Percentiles rank a stretch among this genome's conserved stretches.
phyloP scores from a whole-genome alignment of 2,113 vertebrate genomes.

The Hemicordylus capensis region DNA sequence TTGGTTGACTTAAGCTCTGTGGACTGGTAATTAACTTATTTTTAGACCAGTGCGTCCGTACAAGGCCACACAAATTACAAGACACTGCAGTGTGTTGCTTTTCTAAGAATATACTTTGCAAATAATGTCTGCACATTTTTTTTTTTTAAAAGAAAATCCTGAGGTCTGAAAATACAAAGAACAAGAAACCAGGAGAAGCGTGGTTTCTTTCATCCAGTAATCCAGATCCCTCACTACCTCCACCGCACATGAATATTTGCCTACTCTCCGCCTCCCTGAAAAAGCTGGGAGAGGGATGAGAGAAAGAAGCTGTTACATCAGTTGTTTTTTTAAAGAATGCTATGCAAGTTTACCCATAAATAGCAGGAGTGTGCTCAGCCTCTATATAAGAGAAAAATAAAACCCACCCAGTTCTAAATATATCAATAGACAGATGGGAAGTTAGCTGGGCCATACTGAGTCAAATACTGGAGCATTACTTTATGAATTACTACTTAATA shows the following conservation, averaged over 20 bases:
- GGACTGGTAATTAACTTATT: slow-evolving; percentile 73
- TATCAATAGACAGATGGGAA: background rate
- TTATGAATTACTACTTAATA: no score
- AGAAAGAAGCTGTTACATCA: background rate
- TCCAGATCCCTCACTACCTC: background rate
- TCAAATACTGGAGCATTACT: no score
- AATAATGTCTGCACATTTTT: slow-evolving; percentile 50
- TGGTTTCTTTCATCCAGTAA: slow-evolving; percentile 29
- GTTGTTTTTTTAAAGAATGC: background rate
- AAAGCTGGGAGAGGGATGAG: background rate
- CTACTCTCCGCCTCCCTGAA: background rate
- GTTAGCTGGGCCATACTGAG: no score
- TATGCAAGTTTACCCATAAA: no score
- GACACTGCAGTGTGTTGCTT: slow-evolving; percentile 47
- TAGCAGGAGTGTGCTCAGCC: background rate
- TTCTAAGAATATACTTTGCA: slow-evolving; percentile 66
- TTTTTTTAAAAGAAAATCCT: slow-evolving; percentile 53
- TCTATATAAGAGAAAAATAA: background rate
- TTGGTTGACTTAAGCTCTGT: slow-evolving; percentile 50
- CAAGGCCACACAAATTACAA: slow-evolving; percentile 70
- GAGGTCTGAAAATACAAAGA: slow-evolving; percentile 41
- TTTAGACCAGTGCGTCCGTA: slow-evolving; percentile 57
- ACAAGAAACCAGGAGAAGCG: slow-evolving; percentile 43
- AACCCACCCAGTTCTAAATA: background rate
- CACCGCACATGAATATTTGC: background rate